Evolutionary conservation across 2,888 invertebrate genomes (phyloP).

Genomic region (Dynastes tityus): DNA sequence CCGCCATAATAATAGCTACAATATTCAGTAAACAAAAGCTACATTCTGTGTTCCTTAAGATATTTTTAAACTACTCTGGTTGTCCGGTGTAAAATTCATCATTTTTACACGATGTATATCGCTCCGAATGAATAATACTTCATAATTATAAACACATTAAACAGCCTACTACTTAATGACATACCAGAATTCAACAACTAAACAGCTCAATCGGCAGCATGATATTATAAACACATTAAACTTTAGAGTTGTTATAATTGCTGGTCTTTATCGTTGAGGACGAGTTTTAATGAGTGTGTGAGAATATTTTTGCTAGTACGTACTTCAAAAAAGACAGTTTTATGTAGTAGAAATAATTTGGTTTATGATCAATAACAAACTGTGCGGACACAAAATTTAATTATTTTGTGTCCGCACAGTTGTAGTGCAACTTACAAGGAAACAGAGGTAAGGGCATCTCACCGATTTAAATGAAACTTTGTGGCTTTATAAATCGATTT

Average conservation of each 20-base stretch:
- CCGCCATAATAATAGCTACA: background rate
- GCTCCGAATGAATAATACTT: conserved; percentile 9
- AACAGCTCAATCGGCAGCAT: conserved; percentile 27
- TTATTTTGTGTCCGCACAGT: too few relatives aligned
- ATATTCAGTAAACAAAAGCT: background rate
- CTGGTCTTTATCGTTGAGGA: too few relatives aligned
- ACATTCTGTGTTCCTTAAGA: background rate
- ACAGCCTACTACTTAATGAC: conserved; percentile 4
- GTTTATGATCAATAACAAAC: too few relatives aligned
- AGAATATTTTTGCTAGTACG: too few relatives aligned
- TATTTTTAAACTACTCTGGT: background rate
- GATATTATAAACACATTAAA: conserved; percentile 34
- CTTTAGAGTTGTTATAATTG: conserved; percentile 4
- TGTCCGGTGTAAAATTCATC: conserved; percentile 1
- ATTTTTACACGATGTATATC: background rate
- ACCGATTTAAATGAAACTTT: too few relatives aligned
- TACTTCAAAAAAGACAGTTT: too few relatives aligned
- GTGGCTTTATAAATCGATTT: too few relatives aligned
- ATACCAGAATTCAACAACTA: background rate
- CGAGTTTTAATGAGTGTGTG: too few relatives aligned
- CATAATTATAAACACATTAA: conserved; percentile 35
- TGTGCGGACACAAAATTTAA: too few relatives aligned
- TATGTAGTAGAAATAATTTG: too few relatives aligned
- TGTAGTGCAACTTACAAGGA: too few relatives aligned
- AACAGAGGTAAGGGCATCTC: too few relatives aligned